phyloP scores from a whole-genome alignment of 2,113 vertebrate species.

The Carassius auratus region DNA sequence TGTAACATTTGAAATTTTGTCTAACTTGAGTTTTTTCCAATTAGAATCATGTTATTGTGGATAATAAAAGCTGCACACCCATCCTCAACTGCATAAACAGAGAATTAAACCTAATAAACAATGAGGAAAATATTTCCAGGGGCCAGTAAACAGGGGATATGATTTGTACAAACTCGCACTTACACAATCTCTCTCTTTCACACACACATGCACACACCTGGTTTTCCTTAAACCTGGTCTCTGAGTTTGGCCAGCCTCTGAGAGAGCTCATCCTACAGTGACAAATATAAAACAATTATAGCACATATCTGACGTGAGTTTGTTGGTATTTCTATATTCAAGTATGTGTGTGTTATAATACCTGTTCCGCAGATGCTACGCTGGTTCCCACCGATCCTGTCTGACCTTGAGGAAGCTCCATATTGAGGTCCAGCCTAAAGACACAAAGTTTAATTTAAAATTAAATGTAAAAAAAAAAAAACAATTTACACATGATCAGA shows the following conservation, averaged over 20 bases:
- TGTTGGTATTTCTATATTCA: not conserved
- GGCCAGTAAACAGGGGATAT: not conserved
- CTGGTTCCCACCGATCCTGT: conserved; percentile 88
- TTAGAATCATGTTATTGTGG: not conserved
- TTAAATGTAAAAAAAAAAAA: too few species aligned
- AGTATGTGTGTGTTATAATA: conserved; percentile 58
- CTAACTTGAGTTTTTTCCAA: not conserved
- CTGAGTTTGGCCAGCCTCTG: conserved; percentile 91
- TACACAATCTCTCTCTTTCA: not conserved
- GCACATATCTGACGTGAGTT: not conserved
- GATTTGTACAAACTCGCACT: not conserved
- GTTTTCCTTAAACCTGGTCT: conserved; percentile 83
- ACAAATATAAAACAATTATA: not conserved
- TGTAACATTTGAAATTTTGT: not conserved
- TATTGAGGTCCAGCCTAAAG: conserved; percentile 91
- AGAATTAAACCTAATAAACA: not conserved
- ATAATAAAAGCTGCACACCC: conserved; percentile 13
- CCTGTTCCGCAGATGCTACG: conserved; percentile 91
- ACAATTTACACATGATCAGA: not conserved
- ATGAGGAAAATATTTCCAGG: not conserved
- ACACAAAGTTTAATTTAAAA: not conserved
- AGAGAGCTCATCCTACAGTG: conserved; percentile 88
- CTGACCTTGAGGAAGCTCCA: conserved; percentile 97
- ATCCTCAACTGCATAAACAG: not conserved
- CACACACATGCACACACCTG: not conserved